phyloP scores from a whole-genome alignment of 2,797 vertebrate genomes.

The Sitta carolinensis region DNA sequence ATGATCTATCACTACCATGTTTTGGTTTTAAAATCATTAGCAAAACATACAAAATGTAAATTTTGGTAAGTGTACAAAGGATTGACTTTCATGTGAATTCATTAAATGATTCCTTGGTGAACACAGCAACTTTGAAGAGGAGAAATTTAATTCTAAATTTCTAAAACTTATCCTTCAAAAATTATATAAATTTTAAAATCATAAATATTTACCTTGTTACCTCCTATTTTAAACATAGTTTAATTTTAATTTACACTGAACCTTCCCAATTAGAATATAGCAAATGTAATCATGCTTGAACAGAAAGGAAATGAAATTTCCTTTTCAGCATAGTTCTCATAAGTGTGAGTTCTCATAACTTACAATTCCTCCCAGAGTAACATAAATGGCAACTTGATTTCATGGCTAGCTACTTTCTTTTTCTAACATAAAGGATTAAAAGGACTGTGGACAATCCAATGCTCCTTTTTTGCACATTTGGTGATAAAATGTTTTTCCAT shows the following conservation, averaged over 20 bases:
- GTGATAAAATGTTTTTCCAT: not conserved
- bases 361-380: not conserved
- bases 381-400: not conserved
- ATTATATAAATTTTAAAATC: not conserved
- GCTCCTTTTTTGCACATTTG: not conserved
- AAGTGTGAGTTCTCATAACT: not conserved
- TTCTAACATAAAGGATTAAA: not conserved
- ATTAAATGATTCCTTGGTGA: not conserved
- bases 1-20: not conserved
- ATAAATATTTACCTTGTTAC: not conserved
- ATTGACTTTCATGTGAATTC: not conserved
- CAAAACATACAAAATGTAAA: accelerated
- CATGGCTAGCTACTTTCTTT: not conserved
- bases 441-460: not conserved
- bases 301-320: not conserved
- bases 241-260: not conserved
- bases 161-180: not conserved
- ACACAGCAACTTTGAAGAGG: not conserved
- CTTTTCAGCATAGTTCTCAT: not conserved
- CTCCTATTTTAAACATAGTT: not conserved
- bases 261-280: not conserved
- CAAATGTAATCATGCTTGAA: not conserved
- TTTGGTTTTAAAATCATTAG: not conserved
- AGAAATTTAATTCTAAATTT: not conserved
- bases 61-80: not conserved